Percentiles rank a stretch among this genome's conserved stretches.
phyloP scores from a whole-genome alignment of 2,113 vertebrate genomes.

The Mobula hypostoma region DNA sequence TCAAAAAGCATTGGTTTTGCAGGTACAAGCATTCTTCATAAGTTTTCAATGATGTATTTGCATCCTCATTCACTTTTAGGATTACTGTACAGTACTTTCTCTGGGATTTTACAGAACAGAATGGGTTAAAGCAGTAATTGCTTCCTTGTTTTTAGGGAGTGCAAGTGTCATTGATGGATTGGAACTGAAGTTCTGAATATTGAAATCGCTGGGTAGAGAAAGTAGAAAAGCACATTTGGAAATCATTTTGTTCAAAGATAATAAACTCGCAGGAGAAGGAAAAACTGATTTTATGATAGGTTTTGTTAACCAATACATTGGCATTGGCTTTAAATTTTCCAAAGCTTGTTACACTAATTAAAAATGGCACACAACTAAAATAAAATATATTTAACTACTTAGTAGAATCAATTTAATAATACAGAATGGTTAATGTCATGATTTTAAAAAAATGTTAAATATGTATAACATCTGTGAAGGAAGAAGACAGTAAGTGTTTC shows the following conservation, averaged over 20 bases:
- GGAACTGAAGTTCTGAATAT: slow-evolving; percentile 6
- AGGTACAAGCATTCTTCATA: not conserved
- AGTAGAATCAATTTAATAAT: not conserved
- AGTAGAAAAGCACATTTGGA: not conserved
- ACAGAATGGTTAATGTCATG: slow-evolving; percentile 5
- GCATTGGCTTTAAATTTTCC: not conserved
- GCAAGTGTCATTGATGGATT: not conserved
- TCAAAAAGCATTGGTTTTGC: not conserved
- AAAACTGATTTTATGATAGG: not conserved
- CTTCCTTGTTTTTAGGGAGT: not conserved
- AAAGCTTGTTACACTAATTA: not conserved
- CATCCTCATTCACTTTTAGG: not conserved
- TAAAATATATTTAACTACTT: not conserved
- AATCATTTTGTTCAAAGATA: not conserved
- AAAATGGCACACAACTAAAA: not conserved
- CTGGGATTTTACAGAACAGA: not conserved
- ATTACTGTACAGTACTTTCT: not conserved
- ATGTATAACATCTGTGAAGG: slow-evolving; percentile 28
- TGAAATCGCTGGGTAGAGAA: not conserved
- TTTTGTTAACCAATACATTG: not conserved
- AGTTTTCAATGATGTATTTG: not conserved
- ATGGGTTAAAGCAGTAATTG: not conserved
- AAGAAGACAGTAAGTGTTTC: slow-evolving; percentile 16
- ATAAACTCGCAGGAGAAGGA: not conserved
- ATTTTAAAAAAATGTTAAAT: not conserved